Base-by-base conservation (phyloP, 1,140 invertebrate genomes). In the Drosophila serrata region DNA sequence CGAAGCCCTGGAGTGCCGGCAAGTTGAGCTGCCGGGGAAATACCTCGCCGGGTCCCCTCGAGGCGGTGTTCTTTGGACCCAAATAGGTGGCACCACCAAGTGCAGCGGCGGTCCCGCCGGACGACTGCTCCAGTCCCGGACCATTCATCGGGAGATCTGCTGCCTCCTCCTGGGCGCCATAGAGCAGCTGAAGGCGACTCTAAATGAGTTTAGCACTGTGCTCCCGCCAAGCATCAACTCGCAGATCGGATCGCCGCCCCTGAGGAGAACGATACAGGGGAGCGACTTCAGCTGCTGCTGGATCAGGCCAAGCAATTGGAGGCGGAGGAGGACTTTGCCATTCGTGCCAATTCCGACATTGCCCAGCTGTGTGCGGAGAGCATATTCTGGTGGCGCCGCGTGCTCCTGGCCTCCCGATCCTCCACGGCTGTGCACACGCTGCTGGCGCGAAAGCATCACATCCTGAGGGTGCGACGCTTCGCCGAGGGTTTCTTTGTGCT, bases 401-500 rank as follows among this genome's bases (percentile, higher is more conserved):
- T 97, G 86, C 91, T 98, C 22, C 95, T 97, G 79, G 94, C 95
- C 27, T 96, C 97, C 75, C 59, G 82, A n/a, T 86, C 95, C 95
- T 58, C 94, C 95, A 90, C 95, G 95, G 45, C 94, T 0, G 95
- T 98, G 61, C 95, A 96, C 75, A 95, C 96, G 43, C 94, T 96
- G 81, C 93, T 98, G 17, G 96, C 97, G 1, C 94, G 95, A 74
- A 95, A 97, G 70, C 97, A 98, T 93, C 97, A 98, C 93, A 94
- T 95, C 59, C 93, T 96, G 35, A 93, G 97, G 75, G 96, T 97
- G 82, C 81, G 92, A 77, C 94, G 98, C 53, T 98, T 99, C 93
- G 95, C 98, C 1, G 98, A 99, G 93, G 97, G 96, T 55, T 99
- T 99, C 93, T 99, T 99, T 93, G 96, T 98, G 6, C 93, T 97